These are phyloP conservation scores for Pyrrhia umbra DNA, from an alignment of 2,888 invertebrate genomes.

Conservation along the genomic window DNA sequence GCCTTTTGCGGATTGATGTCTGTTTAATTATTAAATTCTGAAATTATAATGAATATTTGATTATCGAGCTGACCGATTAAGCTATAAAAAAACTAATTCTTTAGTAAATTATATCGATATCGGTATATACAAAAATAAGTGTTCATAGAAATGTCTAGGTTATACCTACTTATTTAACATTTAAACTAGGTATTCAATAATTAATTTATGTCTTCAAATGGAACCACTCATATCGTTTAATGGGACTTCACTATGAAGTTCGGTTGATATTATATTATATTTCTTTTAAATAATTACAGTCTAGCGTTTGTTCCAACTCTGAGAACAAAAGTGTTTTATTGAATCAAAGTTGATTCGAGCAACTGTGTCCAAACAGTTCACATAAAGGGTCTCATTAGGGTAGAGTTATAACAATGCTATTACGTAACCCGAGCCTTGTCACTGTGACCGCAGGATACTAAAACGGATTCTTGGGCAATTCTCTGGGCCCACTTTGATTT, in stretches of 20 bases:
- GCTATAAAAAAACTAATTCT: not conserved
- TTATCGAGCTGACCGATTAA: not conserved
- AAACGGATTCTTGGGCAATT: constrained; percentile 71
- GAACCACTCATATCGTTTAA: no score
- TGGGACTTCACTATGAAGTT: no score
- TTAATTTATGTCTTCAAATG: no score
- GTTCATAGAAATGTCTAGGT: no score
- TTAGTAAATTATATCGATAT: no score
- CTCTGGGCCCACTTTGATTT: constrained; percentile 70
- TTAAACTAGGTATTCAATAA: no score
- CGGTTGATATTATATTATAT: not conserved
- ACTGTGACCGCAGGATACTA: constrained; percentile 68
- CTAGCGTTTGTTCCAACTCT: constrained; percentile 4
- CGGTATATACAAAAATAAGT: no score
- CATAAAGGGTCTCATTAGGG: constrained; percentile 65
- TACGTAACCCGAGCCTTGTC: constrained; percentile 67
- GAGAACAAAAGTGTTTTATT: constrained; percentile 43
- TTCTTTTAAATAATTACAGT: constrained; percentile 15
- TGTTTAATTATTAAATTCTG: constrained; percentile 11
- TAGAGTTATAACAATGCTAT: constrained; percentile 69
- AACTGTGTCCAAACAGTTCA: constrained; percentile 53
- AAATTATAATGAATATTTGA: not conserved
- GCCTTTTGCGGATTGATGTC: constrained; percentile 10
- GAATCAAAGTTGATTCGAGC: constrained; percentile 55
- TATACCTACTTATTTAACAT: no score